Evolutionary conservation across 1,140 invertebrate genomes (phyloP).

Genomic region (Drosophila ogumai): DNA sequence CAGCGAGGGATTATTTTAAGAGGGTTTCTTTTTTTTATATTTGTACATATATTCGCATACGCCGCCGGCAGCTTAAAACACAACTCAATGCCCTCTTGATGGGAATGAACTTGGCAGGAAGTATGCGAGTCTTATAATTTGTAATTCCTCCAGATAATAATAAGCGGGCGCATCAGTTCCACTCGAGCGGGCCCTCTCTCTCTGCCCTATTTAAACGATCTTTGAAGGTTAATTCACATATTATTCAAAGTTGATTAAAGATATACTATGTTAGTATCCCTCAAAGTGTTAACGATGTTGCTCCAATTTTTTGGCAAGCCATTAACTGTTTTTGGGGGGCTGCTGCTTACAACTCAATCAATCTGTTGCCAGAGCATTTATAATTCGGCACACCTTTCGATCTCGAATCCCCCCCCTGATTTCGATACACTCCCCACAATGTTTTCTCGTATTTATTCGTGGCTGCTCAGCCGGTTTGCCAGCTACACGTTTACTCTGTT

Average conservation of each 20-base stretch:
- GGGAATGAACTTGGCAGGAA: constrained; percentile 23
- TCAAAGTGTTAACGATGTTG: constrained; percentile 20
- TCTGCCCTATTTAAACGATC: background rate
- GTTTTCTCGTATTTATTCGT: constrained; percentile 21
- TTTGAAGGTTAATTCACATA: constrained; percentile 27
- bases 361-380: constrained; percentile 28
- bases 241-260: constrained; percentile 12
- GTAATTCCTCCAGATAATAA: constrained; percentile 16
- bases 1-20: constrained; percentile 24
- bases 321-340: constrained; percentile 3
- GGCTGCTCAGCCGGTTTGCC: constrained; percentile 56
- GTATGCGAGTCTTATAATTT: constrained; percentile 11
- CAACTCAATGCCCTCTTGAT: constrained; percentile 27
- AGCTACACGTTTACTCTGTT: constrained; percentile 40
- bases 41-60: background rate
- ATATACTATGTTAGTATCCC: background rate
- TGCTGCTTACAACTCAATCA: constrained; percentile 32
- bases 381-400: constrained; percentile 24
- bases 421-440: background rate
- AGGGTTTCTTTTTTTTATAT: background rate
- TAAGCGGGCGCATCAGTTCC: constrained; percentile 29
- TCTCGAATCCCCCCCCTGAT: background rate
- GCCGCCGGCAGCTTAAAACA: constrained; percentile 11
- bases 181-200: constrained; percentile 15
- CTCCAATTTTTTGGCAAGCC: background rate